A percentile compares a stretch with the other conserved stretches of the same genome.
Conservation (phyloP, 2,888 invertebrate genomes). For the Stegophylla sp. region DNA sequence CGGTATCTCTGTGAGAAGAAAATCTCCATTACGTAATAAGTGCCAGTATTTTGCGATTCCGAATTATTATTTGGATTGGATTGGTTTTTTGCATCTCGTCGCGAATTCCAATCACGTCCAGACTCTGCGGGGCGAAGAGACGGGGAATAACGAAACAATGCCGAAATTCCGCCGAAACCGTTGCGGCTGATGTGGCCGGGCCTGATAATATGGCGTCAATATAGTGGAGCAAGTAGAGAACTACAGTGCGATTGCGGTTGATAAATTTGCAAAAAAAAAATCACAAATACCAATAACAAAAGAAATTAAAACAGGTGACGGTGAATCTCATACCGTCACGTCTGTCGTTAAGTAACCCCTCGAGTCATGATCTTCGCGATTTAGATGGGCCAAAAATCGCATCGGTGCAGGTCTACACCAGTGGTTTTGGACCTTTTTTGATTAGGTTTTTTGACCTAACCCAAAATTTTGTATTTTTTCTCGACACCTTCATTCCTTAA, state of each 20-base stretch:
- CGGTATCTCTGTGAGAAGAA: background rate
- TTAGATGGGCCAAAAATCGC: constrained; percentile 41
- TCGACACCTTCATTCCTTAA: too few species aligned
- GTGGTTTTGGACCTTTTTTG: too few species aligned
- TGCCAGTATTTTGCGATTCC: background rate
- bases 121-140: background rate
- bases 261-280: background rate
- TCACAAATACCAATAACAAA: background rate
- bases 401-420: constrained; percentile 41
- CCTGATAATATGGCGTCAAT: constrained; percentile 1
- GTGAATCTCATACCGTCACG: constrained; percentile 26
- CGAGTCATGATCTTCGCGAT: constrained; percentile 32
- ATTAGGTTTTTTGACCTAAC: too few species aligned
- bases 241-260: background rate
- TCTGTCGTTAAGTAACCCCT: constrained; percentile 35
- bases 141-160: constrained; percentile 38
- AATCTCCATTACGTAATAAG: constrained; percentile 4
- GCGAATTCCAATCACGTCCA: constrained; percentile 17
- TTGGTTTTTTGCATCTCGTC: constrained; percentile 25
- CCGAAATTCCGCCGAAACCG: constrained; percentile 34
- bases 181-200: background rate
- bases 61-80: constrained; percentile 7
- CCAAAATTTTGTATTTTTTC: too few species aligned
- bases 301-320: background rate
- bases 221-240: too few species aligned